Evolutionary conservation across 2,888 invertebrate genomes (phyloP), one percentile per base, ranked within the genome.

Genomic region (Cremastinae sp.): DNA sequence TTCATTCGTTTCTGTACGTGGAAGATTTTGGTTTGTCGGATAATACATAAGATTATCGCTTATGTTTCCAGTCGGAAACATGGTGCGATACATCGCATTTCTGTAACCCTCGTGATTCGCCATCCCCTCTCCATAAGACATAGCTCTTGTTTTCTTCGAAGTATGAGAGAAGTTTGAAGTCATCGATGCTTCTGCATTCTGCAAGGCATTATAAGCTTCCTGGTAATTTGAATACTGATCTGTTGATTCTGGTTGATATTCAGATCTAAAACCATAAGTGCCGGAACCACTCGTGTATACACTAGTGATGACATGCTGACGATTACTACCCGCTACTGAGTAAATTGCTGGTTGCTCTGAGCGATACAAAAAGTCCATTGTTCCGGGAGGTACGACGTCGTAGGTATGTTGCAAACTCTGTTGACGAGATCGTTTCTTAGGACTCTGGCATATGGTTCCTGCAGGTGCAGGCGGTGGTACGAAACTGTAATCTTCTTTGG

Each of bases 31-130:
- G 38, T 93, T 94, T 0, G 94, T 94, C 0, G 96, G 96, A 88
- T 96, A 96, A 83, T 95, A 96, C 0, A 95, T 94, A 5, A 96
- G 90, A 10, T 95, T 95, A 87, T 96, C 96, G 0, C 95, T 96
- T 20, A 96, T 92, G 74, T 91, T 89, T 2, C 94, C 93, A 0
- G 94, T 92, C 45, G 95, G 94, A 84, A 94, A 95, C 90, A 93
- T 94, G 36, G 93, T 91, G 69, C 94, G 91, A 84, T 94, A 93
- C 89, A 93, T 92, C 0, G 92, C 91, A 45, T 91, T 90, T 90
- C 94, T 94, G 84, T 93, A 94, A 12, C 91, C 91, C 64, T 94
- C 94, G 83, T 94, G 91, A 78, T 93, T 92, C 84, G 93, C 86
- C 86, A 93, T 84, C 20, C 92, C 91, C 78, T 94, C 93, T 69